Conservation (phyloP, 2,888 invertebrate species). For the Salticus scenicus region DNA sequence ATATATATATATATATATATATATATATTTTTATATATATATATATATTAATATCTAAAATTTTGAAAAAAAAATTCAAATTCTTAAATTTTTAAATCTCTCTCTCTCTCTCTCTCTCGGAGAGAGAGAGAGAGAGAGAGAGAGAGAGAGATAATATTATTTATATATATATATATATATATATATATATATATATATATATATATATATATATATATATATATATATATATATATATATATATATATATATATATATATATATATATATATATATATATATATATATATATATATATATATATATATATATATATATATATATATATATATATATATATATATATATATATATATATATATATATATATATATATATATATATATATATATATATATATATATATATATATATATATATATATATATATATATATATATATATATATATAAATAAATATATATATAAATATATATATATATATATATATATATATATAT, state of each 20-base stretch:
- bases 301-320: neutral
- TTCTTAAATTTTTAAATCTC: too few species aligned
- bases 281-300: constrained; percentile 1
- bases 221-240: neutral
- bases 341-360: constrained; percentile 5
- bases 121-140: too few species aligned
- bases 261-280: constrained; percentile 5
- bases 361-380: neutral
- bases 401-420: neutral
- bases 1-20: constrained; percentile 5
- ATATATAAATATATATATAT: neutral
- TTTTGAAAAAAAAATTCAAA: too few species aligned
- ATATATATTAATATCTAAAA: too few species aligned
- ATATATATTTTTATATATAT: neutral
- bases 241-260: constrained; percentile 1
- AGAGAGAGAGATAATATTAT: too few species aligned
- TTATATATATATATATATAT: neutral
- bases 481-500: constrained; percentile 5
- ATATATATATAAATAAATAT: neutral
- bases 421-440: constrained; percentile 5
- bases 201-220: constrained; percentile 1
- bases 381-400: constrained; percentile 1
- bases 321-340: constrained; percentile 5
- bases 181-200: constrained; percentile 1
- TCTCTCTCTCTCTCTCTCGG: too few species aligned